phyloP scores from a whole-genome alignment of 2,113 vertebrate species.

The Piprites chloris region DNA sequence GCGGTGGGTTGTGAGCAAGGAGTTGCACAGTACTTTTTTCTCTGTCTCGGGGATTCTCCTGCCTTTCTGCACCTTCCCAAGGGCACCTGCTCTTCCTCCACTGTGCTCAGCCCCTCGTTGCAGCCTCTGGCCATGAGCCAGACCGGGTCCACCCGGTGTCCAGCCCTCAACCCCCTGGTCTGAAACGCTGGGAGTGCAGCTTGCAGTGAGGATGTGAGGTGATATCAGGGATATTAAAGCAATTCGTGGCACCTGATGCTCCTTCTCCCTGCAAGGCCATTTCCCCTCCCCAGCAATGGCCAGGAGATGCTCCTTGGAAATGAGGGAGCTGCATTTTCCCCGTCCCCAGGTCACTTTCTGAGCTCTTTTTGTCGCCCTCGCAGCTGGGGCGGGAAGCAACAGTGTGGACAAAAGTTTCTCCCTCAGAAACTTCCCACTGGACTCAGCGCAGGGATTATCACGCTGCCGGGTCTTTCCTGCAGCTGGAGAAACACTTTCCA shows the following conservation, averaged over 20 bases:
- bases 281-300: not conserved
- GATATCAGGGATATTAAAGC: not conserved
- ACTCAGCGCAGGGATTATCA: fast-evolving
- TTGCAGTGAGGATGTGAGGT: not conserved
- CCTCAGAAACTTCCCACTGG: fast-evolving
- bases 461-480: fast-evolving
- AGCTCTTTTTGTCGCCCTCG: not conserved
- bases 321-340: not conserved
- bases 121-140: not conserved
- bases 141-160: not conserved
- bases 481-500: not conserved
- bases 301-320: not conserved
- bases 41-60: not conserved
- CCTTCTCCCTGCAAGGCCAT: not conserved
- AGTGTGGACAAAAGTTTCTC: not conserved
- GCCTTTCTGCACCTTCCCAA: not conserved
- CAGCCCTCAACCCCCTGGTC: not conserved
- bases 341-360: not conserved
- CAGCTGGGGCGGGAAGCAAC: not conserved
- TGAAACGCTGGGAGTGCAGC: not conserved
- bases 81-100: not conserved
- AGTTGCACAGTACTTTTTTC: not conserved
- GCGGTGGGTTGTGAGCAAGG: not conserved
- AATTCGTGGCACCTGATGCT: not conserved
- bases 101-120: not conserved